Base-by-base conservation (phyloP, 2,797 vertebrate species). In the Benthosema pterotum region DNA sequence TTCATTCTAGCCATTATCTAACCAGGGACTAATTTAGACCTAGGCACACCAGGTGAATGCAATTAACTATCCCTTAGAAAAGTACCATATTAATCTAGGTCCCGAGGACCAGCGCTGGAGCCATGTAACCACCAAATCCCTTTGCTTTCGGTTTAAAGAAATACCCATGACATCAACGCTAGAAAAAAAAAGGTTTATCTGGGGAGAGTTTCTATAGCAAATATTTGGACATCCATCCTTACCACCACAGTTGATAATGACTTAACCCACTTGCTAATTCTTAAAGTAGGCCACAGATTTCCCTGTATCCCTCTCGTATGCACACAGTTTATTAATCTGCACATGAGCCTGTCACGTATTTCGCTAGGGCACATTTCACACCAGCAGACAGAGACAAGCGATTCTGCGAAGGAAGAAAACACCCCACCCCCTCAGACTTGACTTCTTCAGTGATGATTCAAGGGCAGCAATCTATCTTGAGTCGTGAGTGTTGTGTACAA, bases 341-440 rank as follows among this genome's bases (percentile, higher is more conserved):
- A 48, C 43, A 47, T 48, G 3, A 51, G 49, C 15, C 15, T 17
- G 47, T 48, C 57, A 48, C n/a, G 11, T 25, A 38, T 38, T 46
- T 48, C 2, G 22, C 57, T 14, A 15, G 43, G 57, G 16, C 3
- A 11, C 11, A 57, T 57, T 16, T 57, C 12, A 18, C 54, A 57
- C 15, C 6, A 43, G 57, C 42, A 22, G 7, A 19, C n/a, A 11
- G 18, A 47, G n/a, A 58, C 18, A 47, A 18, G 8, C 43, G 7
- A 6, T n/a, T 5, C 56, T 16, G n/a, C n/a, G n/a, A n/a, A 12
- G 43, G 56, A 42, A 42, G 15, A 18, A n/a, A 17, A 9, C 25
- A 3, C 14, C 11, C 46, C n/a, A n/a, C 45, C 45, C 49, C 51
- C 48, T 65, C 15, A 72, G 19, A 66, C 43, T 11, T 19, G 43